Percentiles rank a stretch among this genome's conserved stretches.
These are phyloP conservation scores for Uria aalge DNA, from an alignment of 2,113 vertebrate genomes.

Conservation along the genomic window DNA sequence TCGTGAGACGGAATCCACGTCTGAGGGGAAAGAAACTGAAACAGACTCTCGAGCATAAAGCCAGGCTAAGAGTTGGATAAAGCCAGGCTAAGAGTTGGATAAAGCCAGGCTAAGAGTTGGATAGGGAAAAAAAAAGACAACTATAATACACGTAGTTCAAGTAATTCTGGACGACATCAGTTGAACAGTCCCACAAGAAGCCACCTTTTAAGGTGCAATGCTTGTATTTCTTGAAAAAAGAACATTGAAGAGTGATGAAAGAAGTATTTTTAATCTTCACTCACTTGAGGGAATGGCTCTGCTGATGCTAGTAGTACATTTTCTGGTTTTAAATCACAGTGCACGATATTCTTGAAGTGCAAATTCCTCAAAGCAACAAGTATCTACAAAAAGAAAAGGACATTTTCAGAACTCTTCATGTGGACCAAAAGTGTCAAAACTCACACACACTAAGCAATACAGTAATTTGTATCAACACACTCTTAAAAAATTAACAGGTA, in stretches of 20 bases:
- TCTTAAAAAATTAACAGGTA: background rate
- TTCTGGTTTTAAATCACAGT: conserved; percentile 98
- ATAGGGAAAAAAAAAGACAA: background rate
- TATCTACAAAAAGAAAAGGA: conserved; percentile 79
- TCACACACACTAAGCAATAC: background rate
- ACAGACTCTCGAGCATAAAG: background rate
- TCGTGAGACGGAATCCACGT: background rate
- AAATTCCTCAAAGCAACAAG: conserved; percentile 96
- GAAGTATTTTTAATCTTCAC: background rate
- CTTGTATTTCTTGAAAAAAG: background rate
- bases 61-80: background rate
- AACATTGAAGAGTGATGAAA: background rate
- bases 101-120: background rate
- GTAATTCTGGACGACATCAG: background rate
- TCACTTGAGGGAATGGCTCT: conserved; percentile 95
- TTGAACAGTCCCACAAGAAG: background rate
- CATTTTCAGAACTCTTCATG: background rate
- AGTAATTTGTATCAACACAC: background rate
- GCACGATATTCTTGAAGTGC: conserved; percentile 98
- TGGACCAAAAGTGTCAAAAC: background rate
- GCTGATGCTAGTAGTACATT: conserved; percentile 96
- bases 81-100: background rate
- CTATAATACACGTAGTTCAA: background rate
- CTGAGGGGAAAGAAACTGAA: background rate
- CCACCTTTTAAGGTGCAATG: background rate